These are phyloP conservation scores for Nyctibius bracteatus DNA, from an alignment of 2,113 vertebrate species.

Conservation along the genomic window DNA sequence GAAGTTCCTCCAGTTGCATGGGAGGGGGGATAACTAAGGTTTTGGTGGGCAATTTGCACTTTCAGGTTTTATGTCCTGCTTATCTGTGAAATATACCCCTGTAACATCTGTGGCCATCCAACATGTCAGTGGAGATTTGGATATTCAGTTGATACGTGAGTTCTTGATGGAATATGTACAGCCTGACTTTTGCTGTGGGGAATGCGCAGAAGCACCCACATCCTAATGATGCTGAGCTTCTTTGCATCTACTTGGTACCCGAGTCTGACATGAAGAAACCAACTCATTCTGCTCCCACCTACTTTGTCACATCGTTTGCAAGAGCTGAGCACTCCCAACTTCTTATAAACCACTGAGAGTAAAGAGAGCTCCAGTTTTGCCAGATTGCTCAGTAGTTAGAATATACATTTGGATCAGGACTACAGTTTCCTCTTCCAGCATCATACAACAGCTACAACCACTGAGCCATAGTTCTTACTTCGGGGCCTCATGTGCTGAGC, in stretches of 20 bases:
- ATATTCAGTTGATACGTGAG: neutral
- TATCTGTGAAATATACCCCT: neutral
- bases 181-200: neutral
- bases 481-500: neutral
- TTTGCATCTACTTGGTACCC: neutral
- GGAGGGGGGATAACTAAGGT: neutral
- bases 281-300: neutral
- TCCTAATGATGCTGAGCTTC: neutral
- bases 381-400: neutral
- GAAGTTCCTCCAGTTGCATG: neutral
- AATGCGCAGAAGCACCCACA: neutral
- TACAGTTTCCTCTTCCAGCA: neutral
- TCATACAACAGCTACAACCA: neutral
- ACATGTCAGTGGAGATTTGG: neutral
- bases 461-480: neutral
- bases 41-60: neutral
- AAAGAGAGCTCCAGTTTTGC: neutral
- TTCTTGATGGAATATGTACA: neutral
- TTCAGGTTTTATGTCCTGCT: neutral
- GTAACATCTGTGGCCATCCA: neutral
- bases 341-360: neutral
- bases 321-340: neutral
- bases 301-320: neutral
- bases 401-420: neutral
- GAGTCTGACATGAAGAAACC: neutral